A percentile compares a stretch with the other conserved stretches of the same genome.
phyloP scores from a whole-genome alignment of 2,888 invertebrate species.

The Druceiella hillmani region DNA sequence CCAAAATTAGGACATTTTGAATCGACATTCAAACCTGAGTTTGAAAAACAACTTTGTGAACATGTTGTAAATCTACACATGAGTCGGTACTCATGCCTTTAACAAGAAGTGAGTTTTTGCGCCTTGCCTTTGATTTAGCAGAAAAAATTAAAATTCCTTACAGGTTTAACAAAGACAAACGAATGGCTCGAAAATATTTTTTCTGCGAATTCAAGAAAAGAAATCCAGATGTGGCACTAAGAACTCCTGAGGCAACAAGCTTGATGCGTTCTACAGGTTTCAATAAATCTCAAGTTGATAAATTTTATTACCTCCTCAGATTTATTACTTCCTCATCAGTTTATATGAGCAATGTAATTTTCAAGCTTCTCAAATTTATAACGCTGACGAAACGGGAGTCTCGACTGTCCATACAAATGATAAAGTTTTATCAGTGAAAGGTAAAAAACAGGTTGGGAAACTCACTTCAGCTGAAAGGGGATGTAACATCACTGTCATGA shows the following conservation, averaged over 20 bases:
- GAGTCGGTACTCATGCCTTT: constrained; percentile 15
- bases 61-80: constrained; percentile 12
- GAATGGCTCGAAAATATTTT: too few relatives aligned
- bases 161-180: too few relatives aligned
- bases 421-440: too few relatives aligned
- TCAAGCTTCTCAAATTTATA: too few relatives aligned
- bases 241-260: constrained; percentile 13
- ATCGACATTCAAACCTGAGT: constrained; percentile 13
- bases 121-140: too few relatives aligned
- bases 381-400: too few relatives aligned
- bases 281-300: constrained; percentile 15
- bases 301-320: constrained; percentile 13
- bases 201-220: constrained; percentile 11
- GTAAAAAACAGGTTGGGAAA: constrained; percentile 16
- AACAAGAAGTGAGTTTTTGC: too few relatives aligned
- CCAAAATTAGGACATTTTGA: too few relatives aligned
- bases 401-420: too few relatives aligned
- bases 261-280: constrained; percentile 12
- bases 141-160: too few relatives aligned
- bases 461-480: constrained; percentile 14
- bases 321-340: constrained; percentile 10
- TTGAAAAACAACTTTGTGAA: constrained; percentile 13
- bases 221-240: constrained; percentile 12
- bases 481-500: constrained; percentile 6
- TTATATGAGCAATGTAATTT: constrained; percentile 12